Evolutionary conservation across 2,797 vertebrate genomes (phyloP).

Genomic region (Tenualosa thibaudeaui): DNA sequence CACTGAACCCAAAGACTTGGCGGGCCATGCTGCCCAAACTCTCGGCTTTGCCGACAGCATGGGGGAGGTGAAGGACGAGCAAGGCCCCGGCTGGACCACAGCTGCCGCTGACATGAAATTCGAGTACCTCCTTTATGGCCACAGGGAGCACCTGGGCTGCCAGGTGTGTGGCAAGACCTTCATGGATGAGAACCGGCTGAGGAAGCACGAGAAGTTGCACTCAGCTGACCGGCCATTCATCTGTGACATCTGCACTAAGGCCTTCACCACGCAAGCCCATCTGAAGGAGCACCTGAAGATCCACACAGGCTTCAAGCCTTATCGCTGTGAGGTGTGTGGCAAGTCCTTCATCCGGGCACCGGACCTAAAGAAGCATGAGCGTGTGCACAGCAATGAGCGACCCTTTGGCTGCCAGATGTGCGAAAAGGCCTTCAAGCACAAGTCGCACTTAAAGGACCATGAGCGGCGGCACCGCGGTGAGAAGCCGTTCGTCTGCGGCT

Average conservation of each 20-base stretch:
- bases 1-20: conserved; percentile 87
- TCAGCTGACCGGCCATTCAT: conserved; percentile 93
- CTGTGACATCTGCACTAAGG: conserved; percentile 97
- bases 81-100: conserved; percentile 87
- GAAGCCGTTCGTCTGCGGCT: conserved; percentile 95
- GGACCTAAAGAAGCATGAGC: conserved; percentile 94
- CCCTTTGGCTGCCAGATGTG: conserved; percentile 97
- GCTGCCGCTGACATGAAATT: conserved; percentile 93
- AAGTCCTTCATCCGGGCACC: conserved; percentile 97
- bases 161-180: conserved; percentile 95
- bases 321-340: conserved; percentile 95
- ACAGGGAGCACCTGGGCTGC: conserved; percentile 90
- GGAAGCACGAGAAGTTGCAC: conserved; percentile 94
- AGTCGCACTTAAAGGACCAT: conserved; percentile 98
- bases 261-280: conserved; percentile 96
- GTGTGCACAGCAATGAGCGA: conserved; percentile 97
- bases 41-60: conserved; percentile 88
- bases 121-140: conserved; percentile 93
- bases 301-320: conserved; percentile 96
- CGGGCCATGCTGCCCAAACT: conserved; percentile 86
- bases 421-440: conserved; percentile 99
- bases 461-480: conserved; percentile 95
- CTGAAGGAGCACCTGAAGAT: conserved; percentile 98
- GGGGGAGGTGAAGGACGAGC: conserved; percentile 94
- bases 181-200: conserved; percentile 85